Conservation (phyloP, 2,797 vertebrate genomes). For the Scomberomorus guttatus region DNA sequence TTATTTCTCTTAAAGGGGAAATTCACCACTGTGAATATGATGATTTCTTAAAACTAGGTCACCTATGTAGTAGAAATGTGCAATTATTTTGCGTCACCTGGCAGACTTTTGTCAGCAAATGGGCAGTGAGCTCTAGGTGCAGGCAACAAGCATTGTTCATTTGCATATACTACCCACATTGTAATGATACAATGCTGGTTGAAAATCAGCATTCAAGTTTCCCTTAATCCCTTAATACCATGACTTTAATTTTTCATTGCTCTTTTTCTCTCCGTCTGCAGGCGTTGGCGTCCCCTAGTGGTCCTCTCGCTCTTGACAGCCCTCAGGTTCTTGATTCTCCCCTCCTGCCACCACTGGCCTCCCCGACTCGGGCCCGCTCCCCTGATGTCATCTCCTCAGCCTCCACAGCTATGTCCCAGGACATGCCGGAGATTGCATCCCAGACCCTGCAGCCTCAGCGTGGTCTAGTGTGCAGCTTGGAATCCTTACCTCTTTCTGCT, state of each 20-base stretch:
- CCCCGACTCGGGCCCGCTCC: conserved; percentile 94
- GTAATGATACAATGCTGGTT: too few relatives aligned
- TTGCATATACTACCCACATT: too few relatives aligned
- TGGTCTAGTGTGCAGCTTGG: conserved; percentile 64
- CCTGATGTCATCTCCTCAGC: conserved; percentile 98
- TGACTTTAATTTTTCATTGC: neutral
- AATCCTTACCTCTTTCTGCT: conserved; percentile 78
- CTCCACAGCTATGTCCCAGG: conserved; percentile 96
- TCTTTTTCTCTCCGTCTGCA: conserved; percentile 43
- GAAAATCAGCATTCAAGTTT: too few relatives aligned
- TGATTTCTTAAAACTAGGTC: too few relatives aligned
- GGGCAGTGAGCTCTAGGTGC: too few relatives aligned
- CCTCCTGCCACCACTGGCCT: conserved; percentile 90
- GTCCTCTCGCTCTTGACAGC: conserved; percentile 85
- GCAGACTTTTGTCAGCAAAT: too few relatives aligned
- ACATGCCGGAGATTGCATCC: conserved; percentile 97
- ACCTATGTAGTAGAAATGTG: too few relatives aligned
- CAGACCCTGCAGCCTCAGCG: conserved; percentile 90
- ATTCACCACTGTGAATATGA: too few relatives aligned
- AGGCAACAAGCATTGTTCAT: too few relatives aligned
- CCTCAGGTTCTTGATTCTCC: conserved; percentile 91
- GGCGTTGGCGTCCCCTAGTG: conserved; percentile 79
- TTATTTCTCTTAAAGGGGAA: neutral
- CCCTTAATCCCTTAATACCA: neutral
- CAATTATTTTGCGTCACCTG: too few relatives aligned